Conservation (phyloP, 1,140 invertebrate genomes). For the Andrena cerasifolii region DNA sequence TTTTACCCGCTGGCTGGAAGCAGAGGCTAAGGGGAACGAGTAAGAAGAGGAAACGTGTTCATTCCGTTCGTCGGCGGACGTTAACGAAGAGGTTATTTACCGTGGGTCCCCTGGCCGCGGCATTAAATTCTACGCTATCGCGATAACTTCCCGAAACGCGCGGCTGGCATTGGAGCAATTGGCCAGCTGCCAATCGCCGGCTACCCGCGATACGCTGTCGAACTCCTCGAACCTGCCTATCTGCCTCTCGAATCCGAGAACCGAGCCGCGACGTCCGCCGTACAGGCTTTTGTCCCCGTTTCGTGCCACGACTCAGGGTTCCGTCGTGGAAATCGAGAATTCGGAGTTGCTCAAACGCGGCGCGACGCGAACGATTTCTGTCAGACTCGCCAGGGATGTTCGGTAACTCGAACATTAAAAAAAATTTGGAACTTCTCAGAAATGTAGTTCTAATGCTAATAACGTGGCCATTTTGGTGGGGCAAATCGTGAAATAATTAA, state of each 20-base stretch:
- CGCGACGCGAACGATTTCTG: too few species aligned
- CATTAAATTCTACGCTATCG: conserved; percentile 63
- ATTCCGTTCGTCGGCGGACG: conserved; percentile 15
- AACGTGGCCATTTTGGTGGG: too few species aligned
- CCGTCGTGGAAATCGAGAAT: too few species aligned
- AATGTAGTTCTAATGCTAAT: too few species aligned
- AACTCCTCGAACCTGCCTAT: conserved; percentile 36
- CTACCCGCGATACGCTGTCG: conserved; percentile 53
- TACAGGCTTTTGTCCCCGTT: too few species aligned
- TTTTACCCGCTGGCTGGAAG: background rate
- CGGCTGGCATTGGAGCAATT: conserved; percentile 64
- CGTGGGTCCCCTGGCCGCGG: conserved; percentile 15
- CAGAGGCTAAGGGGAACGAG: too few species aligned
- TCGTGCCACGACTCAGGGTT: background rate
- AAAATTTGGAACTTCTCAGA: too few species aligned
- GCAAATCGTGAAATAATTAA: too few species aligned
- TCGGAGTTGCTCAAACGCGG: too few species aligned
- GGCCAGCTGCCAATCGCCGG: conserved; percentile 65
- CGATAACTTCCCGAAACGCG: conserved; percentile 55
- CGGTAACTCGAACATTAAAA: too few species aligned
- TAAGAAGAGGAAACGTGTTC: conserved; percentile 24
- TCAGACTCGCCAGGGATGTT: too few species aligned
- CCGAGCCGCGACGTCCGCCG: conserved; percentile 21
- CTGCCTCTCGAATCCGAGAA: conserved; percentile 19
- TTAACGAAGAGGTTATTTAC: conserved; percentile 63